phyloP scores from a whole-genome alignment of 2,797 vertebrate species.

The Sebastes itinus region DNA sequence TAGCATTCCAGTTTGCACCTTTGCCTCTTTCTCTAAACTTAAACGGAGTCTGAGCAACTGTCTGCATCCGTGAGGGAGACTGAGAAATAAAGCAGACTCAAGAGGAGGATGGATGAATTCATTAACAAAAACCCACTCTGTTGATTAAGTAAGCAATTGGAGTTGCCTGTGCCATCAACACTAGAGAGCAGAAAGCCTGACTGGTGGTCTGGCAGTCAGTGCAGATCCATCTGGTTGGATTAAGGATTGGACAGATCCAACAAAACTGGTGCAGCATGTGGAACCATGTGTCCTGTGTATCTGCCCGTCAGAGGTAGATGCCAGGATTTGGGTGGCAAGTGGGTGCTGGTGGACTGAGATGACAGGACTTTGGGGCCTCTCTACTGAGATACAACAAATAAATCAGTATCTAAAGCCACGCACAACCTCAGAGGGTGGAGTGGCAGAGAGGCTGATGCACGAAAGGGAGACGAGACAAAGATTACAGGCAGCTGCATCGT shows the following conservation, averaged over 20 bases:
- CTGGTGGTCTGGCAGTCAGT: constrained; percentile 54
- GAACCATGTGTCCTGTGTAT: constrained; percentile 46
- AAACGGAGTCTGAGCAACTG: not conserved
- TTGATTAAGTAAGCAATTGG: constrained; percentile 39
- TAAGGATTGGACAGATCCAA: constrained; percentile 51
- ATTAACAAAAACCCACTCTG: constrained; percentile 42
- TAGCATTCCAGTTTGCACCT: not conserved
- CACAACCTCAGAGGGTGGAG: constrained; percentile 25
- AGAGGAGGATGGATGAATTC: constrained; percentile 52
- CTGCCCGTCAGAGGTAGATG: constrained; percentile 23
- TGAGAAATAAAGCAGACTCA: constrained; percentile 28
- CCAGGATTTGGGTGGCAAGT: constrained; percentile 51
- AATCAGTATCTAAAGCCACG: constrained; percentile 10
- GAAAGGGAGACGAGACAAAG: constrained; percentile 8
- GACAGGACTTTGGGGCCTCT: constrained; percentile 37
- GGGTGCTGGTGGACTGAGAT: constrained; percentile 37
- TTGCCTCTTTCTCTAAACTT: not conserved
- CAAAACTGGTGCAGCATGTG: constrained; percentile 31
- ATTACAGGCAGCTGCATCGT: constrained; percentile 55
- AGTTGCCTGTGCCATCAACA: constrained; percentile 47
- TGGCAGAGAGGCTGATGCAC: constrained; percentile 9
- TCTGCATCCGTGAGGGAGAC: not conserved
- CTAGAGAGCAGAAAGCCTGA: constrained; percentile 22
- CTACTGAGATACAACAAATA: constrained; percentile 19
- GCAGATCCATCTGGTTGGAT: constrained; percentile 58